phyloP scores from a whole-genome alignment of 2,113 vertebrate genomes.

The Neopipo cinnamomea region DNA sequence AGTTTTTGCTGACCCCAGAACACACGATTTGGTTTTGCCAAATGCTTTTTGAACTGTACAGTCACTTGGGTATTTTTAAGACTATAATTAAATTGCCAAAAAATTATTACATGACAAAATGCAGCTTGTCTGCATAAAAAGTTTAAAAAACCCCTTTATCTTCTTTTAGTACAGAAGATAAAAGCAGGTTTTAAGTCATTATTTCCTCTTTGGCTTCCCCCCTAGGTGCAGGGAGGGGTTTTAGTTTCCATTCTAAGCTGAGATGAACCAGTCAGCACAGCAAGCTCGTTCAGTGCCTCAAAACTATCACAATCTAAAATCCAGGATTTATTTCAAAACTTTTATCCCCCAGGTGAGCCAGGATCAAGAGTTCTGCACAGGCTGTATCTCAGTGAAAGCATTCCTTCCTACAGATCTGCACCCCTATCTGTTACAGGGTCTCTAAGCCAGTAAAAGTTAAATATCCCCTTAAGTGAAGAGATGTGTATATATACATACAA shows the following conservation, averaged over 20 bases:
- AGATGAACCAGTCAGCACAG: background rate
- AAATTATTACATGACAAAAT: background rate
- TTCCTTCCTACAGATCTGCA: background rate
- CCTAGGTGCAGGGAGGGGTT: background rate
- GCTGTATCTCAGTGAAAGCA: background rate
- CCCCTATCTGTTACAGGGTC: background rate
- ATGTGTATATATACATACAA: background rate
- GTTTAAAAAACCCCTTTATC: background rate
- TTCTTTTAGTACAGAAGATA: background rate
- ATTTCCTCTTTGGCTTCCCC: background rate
- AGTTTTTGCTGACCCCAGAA: background rate
- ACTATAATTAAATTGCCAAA: background rate
- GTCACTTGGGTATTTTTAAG: background rate
- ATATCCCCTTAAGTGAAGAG: background rate
- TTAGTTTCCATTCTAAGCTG: background rate
- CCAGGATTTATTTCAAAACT: background rate
- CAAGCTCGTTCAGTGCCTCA: background rate
- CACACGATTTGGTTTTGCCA: background rate
- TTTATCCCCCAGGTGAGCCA: background rate
- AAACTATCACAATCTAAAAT: background rate
- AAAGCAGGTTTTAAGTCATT: background rate
- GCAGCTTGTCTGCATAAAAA: background rate
- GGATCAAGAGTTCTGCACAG: background rate
- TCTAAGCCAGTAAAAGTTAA: background rate
- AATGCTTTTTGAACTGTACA: background rate